phyloP scores from a whole-genome alignment of 2,797 vertebrate genomes.

The Sitta carolinensis region DNA sequence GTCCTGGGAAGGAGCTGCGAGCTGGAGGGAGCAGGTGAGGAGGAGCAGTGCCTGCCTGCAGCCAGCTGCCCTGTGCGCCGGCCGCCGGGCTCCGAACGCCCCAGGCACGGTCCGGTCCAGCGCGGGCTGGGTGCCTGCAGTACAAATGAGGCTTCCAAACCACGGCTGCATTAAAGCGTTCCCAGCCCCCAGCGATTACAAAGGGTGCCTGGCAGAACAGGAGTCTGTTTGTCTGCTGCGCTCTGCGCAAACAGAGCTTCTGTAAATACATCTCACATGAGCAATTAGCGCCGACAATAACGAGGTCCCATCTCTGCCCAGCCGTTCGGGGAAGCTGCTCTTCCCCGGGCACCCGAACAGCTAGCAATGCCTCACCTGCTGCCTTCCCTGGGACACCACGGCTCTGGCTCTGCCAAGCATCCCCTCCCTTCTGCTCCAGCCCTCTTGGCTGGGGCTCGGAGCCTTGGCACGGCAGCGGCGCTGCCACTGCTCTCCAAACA shows the following conservation, averaged over 20 bases:
- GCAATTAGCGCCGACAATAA: constrained; percentile 29
- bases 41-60: rapidly evolving
- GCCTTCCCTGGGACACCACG: not conserved
- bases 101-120: not conserved
- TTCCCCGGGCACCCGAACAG: not conserved
- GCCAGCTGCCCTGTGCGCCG: not conserved
- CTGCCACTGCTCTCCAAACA: rapidly evolving
- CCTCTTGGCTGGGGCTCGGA: not conserved
- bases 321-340: not conserved
- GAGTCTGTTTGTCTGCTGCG: constrained; percentile 56
- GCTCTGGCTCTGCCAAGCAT: not conserved
- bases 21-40: not conserved
- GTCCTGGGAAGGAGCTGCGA: not conserved
- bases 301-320: not conserved
- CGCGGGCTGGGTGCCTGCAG: not conserved
- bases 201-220: constrained; percentile 56
- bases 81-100: not conserved
- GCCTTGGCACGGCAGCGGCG: rapidly evolving
- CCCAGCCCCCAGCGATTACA: constrained; percentile 45
- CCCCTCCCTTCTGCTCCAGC: not conserved
- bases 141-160: not conserved
- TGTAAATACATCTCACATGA: constrained; percentile 61
- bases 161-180: not conserved
- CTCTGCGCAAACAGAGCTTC: constrained; percentile 41
- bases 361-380: not conserved